Evolutionary conservation across 2,113 vertebrate genomes (phyloP).

Genomic region (Psammodynastes pulverulentus): DNA sequence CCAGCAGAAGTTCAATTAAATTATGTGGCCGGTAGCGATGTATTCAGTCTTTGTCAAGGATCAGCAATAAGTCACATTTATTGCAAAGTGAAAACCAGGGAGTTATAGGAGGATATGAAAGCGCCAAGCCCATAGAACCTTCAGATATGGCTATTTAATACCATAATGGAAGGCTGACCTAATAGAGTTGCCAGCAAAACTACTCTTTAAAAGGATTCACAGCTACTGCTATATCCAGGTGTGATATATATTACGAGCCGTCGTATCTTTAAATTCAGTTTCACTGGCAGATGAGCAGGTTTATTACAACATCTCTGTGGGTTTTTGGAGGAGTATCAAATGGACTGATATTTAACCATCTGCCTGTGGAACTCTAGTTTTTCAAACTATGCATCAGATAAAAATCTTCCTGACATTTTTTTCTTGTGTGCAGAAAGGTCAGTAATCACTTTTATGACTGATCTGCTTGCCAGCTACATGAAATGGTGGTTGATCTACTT

Average conservation of each 20-base stretch:
- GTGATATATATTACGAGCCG: background rate
- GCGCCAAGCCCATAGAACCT: background rate
- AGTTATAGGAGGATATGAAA: background rate
- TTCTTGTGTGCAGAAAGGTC: background rate
- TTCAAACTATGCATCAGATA: background rate
- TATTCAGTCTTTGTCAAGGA: slow-evolving; percentile 4
- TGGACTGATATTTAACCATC: background rate
- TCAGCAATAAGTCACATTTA: background rate
- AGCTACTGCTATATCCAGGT: background rate
- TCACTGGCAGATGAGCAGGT: slow-evolving; percentile 23
- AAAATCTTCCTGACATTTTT: background rate
- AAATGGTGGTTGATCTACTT: background rate
- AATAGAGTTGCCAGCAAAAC: background rate
- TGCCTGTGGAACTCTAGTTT: background rate
- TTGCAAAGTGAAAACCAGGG: background rate
- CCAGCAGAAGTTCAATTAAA: background rate
- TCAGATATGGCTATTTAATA: background rate
- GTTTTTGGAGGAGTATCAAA: background rate
- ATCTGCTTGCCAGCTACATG: background rate
- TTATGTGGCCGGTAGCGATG: background rate
- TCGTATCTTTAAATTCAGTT: slow-evolving; percentile 7
- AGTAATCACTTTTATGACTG: background rate
- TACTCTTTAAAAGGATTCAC: slow-evolving; percentile 15
- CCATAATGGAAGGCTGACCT: background rate
- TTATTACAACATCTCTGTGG: background rate